Evolutionary conservation across 2,888 invertebrate genomes (phyloP).

Genomic region (Muschampia plurimacula): DNA sequence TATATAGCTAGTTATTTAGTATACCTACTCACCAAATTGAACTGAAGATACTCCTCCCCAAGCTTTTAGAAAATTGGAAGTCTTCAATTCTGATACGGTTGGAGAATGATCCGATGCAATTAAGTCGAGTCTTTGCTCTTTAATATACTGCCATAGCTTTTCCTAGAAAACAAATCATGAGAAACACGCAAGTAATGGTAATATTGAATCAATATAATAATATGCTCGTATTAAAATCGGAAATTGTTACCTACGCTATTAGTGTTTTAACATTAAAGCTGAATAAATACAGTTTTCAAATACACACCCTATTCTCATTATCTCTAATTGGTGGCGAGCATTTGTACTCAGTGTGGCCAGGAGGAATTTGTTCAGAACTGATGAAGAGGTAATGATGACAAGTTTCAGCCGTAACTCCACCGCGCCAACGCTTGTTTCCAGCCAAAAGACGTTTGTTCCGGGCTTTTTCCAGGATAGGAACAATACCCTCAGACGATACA

Average conservation of each 20-base stretch:
- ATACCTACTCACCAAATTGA: slow-evolving; percentile 86
- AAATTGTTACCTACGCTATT: too few relatives aligned
- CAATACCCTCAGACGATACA: slow-evolving; percentile 87
- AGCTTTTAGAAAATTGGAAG: slow-evolving; percentile 88
- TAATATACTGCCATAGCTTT: slow-evolving; percentile 87
- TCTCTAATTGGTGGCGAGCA: slow-evolving; percentile 90
- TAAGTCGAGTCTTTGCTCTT: slow-evolving; percentile 85
- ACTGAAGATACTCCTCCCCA: slow-evolving; percentile 91
- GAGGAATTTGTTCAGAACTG: slow-evolving; percentile 87
- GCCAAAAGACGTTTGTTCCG: slow-evolving; percentile 68
- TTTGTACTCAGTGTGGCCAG: slow-evolving; percentile 88
- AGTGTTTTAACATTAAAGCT: too few relatives aligned
- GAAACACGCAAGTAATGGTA: not conserved
- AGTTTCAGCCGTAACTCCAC: slow-evolving; percentile 89
- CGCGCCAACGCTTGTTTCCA: slow-evolving; percentile 84
- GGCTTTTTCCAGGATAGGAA: slow-evolving; percentile 84
- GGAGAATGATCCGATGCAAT: slow-evolving; percentile 90
- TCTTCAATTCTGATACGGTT: slow-evolving; percentile 87
- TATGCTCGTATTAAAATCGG: too few relatives aligned
- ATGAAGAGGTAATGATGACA: slow-evolving; percentile 90
- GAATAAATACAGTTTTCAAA: not conserved
- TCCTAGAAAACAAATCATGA: slow-evolving; percentile 65
- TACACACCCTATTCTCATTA: slow-evolving; percentile 82
- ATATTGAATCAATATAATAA: too few relatives aligned
- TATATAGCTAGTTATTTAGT: not conserved